Percentiles rank a stretch among this genome's conserved stretches.
These are phyloP conservation scores for Amazona guildingii DNA, from an alignment of 2,113 vertebrate genomes.

Conservation along the genomic window DNA sequence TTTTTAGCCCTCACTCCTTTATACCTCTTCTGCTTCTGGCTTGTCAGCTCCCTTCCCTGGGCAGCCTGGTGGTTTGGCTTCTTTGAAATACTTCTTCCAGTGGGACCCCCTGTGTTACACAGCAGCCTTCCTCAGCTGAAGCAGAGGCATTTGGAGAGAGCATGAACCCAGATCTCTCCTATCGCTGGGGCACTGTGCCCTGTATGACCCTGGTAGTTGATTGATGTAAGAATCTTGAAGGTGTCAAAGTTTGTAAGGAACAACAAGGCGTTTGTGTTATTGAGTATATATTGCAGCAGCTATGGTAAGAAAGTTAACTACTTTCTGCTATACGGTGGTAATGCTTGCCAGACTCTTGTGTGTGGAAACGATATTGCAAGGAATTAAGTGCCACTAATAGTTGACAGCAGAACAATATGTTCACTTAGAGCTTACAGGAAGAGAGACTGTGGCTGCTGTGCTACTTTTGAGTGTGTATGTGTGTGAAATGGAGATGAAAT, in stretches of 20 bases:
- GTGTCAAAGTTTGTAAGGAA: not conserved
- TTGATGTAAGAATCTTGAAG: not conserved
- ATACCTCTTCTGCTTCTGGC: not conserved
- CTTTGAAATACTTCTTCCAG: not conserved
- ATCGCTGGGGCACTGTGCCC: not conserved
- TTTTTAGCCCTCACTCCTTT: not conserved
- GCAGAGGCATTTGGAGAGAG: not conserved
- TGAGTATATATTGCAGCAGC: not conserved
- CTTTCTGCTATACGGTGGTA: not conserved
- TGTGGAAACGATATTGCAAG: not conserved
- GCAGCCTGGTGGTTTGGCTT: not conserved
- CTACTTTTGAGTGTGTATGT: accelerated
- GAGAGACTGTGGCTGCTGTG: not conserved
- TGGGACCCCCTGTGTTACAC: not conserved
- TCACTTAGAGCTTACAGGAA: not conserved
- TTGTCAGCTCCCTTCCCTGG: not conserved
- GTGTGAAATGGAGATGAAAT: not conserved
- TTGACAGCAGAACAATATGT: not conserved
- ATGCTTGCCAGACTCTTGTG: not conserved
- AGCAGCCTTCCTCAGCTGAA: not conserved
- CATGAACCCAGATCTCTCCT: not conserved
- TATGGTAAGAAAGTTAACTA: not conserved
- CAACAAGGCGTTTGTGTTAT: not conserved
- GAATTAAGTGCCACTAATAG: not conserved
- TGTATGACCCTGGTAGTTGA: not conserved